phyloP scores from a whole-genome alignment of 2,888 invertebrate genomes.

The Rhimphoctona megacephalus region DNA sequence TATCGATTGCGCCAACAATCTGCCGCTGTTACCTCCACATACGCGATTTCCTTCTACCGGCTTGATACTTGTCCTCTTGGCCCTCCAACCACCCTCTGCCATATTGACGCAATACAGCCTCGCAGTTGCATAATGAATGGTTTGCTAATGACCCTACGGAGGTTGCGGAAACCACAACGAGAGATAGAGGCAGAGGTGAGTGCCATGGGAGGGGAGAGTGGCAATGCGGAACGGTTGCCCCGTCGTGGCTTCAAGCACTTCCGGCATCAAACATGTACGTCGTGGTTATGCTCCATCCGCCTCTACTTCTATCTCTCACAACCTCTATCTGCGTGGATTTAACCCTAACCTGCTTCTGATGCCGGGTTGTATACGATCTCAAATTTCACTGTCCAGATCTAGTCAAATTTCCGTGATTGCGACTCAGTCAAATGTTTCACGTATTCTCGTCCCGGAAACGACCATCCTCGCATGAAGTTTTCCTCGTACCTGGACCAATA shows the following conservation, averaged over 20 bases:
- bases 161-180: conserved; percentile 82
- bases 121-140: conserved; percentile 83
- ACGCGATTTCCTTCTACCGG: conserved; percentile 52
- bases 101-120: conserved; percentile 82
- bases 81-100: conserved; percentile 56
- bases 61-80: conserved; percentile 53
- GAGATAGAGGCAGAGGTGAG: conserved; percentile 73
- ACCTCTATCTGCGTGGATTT: conserved; percentile 40
- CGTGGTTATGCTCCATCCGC: conserved; percentile 61
- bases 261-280: conserved; percentile 81
- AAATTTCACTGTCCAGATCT: conserved; percentile 7
- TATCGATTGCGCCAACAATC: conserved; percentile 83
- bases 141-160: conserved; percentile 83
- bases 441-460: conserved; percentile 14
- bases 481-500: not conserved
- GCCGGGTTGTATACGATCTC: conserved; percentile 14
- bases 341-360: conserved; percentile 47
- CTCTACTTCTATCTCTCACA: conserved; percentile 11
- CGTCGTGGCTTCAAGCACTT: conserved; percentile 76
- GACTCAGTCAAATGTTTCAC: conserved; percentile 38
- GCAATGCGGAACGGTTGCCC: conserved; percentile 54
- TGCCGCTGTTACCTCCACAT: conserved; percentile 70
- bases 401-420: conserved; percentile 54
- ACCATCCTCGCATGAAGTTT: conserved; percentile 11
- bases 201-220: conserved; percentile 48